These are phyloP conservation scores for Amia ocellicauda DNA, from an alignment of 2,113 vertebrate genomes.

Conservation along the genomic window DNA sequence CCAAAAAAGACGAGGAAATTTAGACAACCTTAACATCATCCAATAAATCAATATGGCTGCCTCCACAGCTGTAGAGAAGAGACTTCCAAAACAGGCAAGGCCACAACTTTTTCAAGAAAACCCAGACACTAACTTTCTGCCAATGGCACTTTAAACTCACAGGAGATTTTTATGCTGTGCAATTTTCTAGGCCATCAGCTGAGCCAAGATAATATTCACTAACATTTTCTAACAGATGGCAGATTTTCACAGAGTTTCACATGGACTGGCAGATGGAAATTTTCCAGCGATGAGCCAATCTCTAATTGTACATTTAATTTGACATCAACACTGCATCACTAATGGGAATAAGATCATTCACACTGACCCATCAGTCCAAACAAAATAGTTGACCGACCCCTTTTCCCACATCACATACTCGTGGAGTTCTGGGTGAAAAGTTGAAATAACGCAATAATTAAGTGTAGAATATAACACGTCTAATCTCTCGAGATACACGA, in stretches of 20 bases:
- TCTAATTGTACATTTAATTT: constrained; percentile 58
- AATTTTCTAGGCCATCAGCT: constrained; percentile 21
- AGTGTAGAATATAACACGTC: background rate
- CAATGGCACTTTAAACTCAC: constrained; percentile 23
- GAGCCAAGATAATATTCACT: constrained; percentile 18
- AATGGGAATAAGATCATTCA: constrained; percentile 36
- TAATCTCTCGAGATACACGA: background rate
- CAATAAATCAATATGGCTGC: constrained; percentile 46
- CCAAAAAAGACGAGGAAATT: no score
- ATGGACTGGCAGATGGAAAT: constrained; percentile 36
- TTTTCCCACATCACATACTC: constrained; percentile 13
- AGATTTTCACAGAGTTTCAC: constrained; percentile 37
- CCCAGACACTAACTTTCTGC: constrained; percentile 26
- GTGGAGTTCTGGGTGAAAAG: constrained; percentile 11
- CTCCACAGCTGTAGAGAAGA: constrained; percentile 32
- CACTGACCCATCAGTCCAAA: constrained; percentile 32
- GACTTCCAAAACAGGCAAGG: constrained; percentile 45
- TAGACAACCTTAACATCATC: constrained; percentile 49
- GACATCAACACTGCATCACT: constrained; percentile 43
- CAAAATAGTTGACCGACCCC: constrained; percentile 44
- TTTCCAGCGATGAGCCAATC: constrained; percentile 39
- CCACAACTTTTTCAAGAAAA: constrained; percentile 23
- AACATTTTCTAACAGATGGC: constrained; percentile 46
- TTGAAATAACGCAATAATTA: background rate
- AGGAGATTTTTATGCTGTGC: constrained; percentile 31